Conservation (phyloP, 2,888 invertebrate genomes). For the Silvanus unidentatus region DNA sequence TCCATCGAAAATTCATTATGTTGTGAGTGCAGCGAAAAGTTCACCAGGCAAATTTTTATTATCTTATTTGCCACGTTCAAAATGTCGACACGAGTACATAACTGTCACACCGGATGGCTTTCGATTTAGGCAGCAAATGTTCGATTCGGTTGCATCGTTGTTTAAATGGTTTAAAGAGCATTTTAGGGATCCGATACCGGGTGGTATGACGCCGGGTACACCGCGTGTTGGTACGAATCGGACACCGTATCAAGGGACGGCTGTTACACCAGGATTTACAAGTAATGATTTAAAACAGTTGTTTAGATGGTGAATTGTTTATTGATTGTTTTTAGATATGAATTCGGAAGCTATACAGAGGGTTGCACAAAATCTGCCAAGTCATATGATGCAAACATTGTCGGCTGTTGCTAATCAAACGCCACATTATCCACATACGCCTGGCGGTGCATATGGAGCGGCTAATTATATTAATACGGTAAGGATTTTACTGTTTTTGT, state of each 20-base stretch:
- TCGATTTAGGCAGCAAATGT: constrained; percentile 81
- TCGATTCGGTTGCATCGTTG: constrained; percentile 71
- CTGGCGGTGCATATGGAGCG: constrained; percentile 57
- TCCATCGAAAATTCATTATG: constrained; percentile 82
- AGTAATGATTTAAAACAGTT: too few species aligned
- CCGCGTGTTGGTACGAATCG: constrained; percentile 56
- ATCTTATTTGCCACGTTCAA: constrained; percentile 83
- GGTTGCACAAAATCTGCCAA: constrained; percentile 64
- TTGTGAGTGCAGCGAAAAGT: constrained; percentile 75
- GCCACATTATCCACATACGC: constrained; percentile 68
- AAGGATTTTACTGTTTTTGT: too few species aligned
- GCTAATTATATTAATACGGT: constrained; percentile 69
- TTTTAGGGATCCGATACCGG: constrained; percentile 84
- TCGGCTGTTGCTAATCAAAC: constrained; percentile 67
- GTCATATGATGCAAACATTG: constrained; percentile 64
- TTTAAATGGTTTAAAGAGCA: constrained; percentile 98
- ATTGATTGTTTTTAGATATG: constrained; percentile 46
- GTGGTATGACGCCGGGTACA: constrained; percentile 65
- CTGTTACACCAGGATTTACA: constrained; percentile 35
- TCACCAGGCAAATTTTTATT: constrained; percentile 90
- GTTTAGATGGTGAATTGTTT: constrained; percentile 6
- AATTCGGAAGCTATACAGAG: constrained; percentile 64
- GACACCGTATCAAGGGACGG: constrained; percentile 49
- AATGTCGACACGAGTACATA: constrained; percentile 86
- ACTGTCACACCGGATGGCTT: constrained; percentile 90